Base-by-base conservation (phyloP, 2,888 invertebrate species). In the Trissonchulus sp. region DNA sequence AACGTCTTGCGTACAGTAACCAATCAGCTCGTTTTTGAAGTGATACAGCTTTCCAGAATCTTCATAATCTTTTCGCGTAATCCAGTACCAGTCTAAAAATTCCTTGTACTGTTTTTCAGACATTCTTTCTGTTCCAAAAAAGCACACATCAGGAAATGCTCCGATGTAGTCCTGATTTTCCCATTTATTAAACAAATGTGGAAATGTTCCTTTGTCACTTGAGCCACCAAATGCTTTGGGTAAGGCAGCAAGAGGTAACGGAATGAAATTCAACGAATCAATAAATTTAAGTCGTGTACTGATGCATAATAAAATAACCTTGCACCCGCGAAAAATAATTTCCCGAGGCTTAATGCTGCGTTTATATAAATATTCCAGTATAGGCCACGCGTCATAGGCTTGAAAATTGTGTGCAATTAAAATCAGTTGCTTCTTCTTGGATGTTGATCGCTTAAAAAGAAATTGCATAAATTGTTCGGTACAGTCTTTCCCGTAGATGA, bases 1-100 rank as follows among this genome's bases (percentile, higher is more conserved):
- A 8, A 80, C 79, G 75, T 80, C 80, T 1, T 72, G 72, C 2
- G 30, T 37, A 72, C 80, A 81, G 63, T 79, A 81, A 31, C 23
- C 23, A 15, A 15, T 23, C 48, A 48, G 23, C 48, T 48, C 48
- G 23, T 48, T 48, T 23, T 48, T 8, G 23, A 48, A 23, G 23
- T 48, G 8, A 23, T 48, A 48, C 23, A 48, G 48, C 23, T 15
- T 48, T 48, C 48, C 48, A 15, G 8, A 23, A 15, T 8, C 8
- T 48, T 48, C 48, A 48, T 48, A 48, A 8, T 8, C 8, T 23
- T 15, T 48, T 15, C 48, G 48, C 23, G 8, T 23, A 8, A 15
- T 48, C 8, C 23, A 15, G 48, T 48, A 38, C 72, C 72, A 72
- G 3, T 48, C 34, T 23, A n/a, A 37, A 48, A 72, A 72, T 18